phyloP scores from a whole-genome alignment of 2,797 vertebrate genomes.

The Heterohyrax brucei region DNA sequence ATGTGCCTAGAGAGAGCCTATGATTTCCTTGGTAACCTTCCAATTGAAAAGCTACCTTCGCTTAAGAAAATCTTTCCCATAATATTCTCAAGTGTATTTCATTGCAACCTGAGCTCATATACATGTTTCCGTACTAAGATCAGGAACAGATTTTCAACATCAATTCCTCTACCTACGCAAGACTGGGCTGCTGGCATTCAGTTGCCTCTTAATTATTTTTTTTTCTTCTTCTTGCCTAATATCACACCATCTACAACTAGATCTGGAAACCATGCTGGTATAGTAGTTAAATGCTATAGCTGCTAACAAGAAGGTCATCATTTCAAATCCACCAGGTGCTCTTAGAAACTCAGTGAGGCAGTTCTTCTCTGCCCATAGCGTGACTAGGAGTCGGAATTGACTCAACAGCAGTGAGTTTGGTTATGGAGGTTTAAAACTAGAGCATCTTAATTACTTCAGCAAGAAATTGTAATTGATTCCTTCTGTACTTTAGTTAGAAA shows the following conservation, averaged over 20 bases:
- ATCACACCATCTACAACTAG: background rate
- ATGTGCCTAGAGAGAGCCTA: background rate
- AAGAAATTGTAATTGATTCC: background rate
- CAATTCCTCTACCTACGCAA: background rate
- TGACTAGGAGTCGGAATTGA: too few relatives aligned
- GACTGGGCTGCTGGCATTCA: background rate
- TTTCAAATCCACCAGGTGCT: too few relatives aligned
- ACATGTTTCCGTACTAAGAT: background rate
- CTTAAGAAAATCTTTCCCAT: background rate
- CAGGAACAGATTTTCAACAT: background rate
- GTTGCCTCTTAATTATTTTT: background rate
- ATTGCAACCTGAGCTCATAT: background rate
- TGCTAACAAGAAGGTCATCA: too few relatives aligned
- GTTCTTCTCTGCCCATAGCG: too few relatives aligned
- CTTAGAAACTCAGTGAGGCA: too few relatives aligned
- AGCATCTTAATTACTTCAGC: background rate
- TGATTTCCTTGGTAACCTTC: slow-evolving; percentile 20
- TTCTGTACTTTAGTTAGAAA: slow-evolving; percentile 28
- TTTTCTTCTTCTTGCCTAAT: background rate
- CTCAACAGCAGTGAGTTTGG: too few relatives aligned
- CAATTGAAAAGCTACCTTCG: slow-evolving; percentile 25
- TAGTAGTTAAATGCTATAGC: too few relatives aligned
- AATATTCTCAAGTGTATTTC: background rate
- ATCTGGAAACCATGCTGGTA: too few relatives aligned
- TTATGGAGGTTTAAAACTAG: too few relatives aligned